Conservation (phyloP, 2,888 invertebrate genomes). For the Incurvaria masculella region DNA sequence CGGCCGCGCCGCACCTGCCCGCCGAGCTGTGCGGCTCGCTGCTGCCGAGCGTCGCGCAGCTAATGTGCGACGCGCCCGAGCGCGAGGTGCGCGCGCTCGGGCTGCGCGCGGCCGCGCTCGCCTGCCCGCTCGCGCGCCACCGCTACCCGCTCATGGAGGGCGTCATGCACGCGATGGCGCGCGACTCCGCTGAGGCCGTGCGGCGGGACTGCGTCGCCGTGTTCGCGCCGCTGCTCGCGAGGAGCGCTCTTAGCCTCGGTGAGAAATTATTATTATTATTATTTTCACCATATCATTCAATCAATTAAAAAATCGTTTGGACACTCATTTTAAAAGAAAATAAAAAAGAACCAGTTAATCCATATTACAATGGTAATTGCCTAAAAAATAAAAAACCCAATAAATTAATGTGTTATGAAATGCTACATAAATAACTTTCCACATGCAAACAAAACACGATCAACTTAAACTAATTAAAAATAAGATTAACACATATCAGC, state of each 20-base stretch:
- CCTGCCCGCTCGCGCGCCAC: conserved; percentile 43
- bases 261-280: too few species aligned
- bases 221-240: conserved; percentile 41
- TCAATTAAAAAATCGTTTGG: too few species aligned
- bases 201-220: conserved; percentile 39
- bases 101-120: conserved; percentile 37
- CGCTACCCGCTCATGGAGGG: conserved; percentile 44
- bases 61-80: conserved; percentile 51
- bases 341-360: too few species aligned
- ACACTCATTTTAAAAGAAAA: too few species aligned
- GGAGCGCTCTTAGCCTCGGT: conserved; percentile 44
- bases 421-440: too few species aligned
- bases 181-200: conserved; percentile 38
- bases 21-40: conserved; percentile 47
- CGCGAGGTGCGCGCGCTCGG: conserved; percentile 37
- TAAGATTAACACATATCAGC: too few species aligned
- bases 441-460: too few species aligned
- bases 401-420: too few species aligned
- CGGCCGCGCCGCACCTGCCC: conserved; percentile 44
- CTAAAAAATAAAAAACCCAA: too few species aligned
- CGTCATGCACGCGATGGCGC: conserved; percentile 41
- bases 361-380: too few species aligned
- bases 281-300: too few species aligned
- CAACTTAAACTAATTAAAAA: too few species aligned
- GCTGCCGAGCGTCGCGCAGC: conserved; percentile 39